Evolutionary conservation across 2,888 invertebrate genomes (phyloP), one percentile per base, ranked within the genome.

Genomic region (Drosophila basisetae): DNA sequence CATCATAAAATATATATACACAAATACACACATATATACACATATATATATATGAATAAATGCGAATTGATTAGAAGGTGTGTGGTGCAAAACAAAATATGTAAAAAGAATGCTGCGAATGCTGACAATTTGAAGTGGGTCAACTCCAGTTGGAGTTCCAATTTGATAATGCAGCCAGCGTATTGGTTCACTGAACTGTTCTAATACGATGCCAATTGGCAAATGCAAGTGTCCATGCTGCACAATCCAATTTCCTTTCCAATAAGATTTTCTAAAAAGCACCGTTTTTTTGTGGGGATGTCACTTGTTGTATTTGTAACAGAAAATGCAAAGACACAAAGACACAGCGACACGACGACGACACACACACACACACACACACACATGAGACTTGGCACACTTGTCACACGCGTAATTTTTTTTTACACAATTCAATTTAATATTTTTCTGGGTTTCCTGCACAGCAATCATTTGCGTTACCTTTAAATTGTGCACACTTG

Each of bases 271-370:
- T 25, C 16, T 22, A 22, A 22, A 22, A 47, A 47, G 16, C 22
- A 30, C 30, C 18, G 10, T 53, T 41, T 58, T 58, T 49, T 62
- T 54, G 25, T 35, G 22, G 28, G 35, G n/a, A 47, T 61, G 43
- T 61, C 53, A 56, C 53, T 71, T 77, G 52, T 83, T 84, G 77
- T 82, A 73, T 82, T 74, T 89, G 73, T 87, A 87, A 76, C 76
- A 73, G 83, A 83, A 89, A 83, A 86, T 89, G 90, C 90, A 89
- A 84, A 84, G 88, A 87, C 82, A 89, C 90, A 84, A 88, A 89
- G 84, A 87, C 80, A 87, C 88, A 85, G 84, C 90, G 85, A 70
- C 86, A 86, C 47, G 76, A 56, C 55, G 41, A 33, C 35, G 52
- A 39, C 66, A 65, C 67, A 68, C 56, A 49, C 50, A 64, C 58